Conservation (phyloP, 2,888 invertebrate genomes). For the Bugula neritina region DNA sequence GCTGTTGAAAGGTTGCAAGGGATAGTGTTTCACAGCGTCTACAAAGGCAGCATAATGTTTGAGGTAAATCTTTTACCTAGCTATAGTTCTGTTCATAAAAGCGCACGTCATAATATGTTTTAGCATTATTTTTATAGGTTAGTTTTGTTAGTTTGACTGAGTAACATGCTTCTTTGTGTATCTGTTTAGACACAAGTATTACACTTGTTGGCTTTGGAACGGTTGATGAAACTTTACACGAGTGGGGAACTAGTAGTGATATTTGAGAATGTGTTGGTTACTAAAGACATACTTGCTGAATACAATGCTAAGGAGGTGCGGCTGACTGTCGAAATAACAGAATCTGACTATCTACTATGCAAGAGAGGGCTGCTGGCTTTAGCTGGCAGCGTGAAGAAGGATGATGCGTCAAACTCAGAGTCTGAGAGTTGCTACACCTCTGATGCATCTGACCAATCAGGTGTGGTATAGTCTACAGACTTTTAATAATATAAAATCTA, state of each 20-base stretch:
- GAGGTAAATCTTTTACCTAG: no score
- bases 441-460: background rate
- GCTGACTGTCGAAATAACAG: background rate
- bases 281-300: background rate
- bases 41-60: slow-evolving; percentile 17
- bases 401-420: background rate
- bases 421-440: background rate
- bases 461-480: no score
- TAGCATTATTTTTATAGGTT: no score
- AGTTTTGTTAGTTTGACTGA: no score
- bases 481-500: no score
- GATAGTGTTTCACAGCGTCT: slow-evolving; percentile 5
- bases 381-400: background rate
- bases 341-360: background rate
- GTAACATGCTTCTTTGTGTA: no score
- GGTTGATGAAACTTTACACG: slow-evolving; percentile 4
- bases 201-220: background rate
- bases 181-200: slow-evolving; percentile 9
- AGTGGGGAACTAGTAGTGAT: background rate
- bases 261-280: slow-evolving; percentile 7
- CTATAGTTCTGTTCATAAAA: no score
- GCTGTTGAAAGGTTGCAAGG: slow-evolving; percentile 21
- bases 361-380: slow-evolving; percentile 1
- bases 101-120: no score
- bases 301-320: background rate